Evolutionary conservation across 2,797 vertebrate species (phyloP).

Genomic region (Enteromius argenteus): DNA sequence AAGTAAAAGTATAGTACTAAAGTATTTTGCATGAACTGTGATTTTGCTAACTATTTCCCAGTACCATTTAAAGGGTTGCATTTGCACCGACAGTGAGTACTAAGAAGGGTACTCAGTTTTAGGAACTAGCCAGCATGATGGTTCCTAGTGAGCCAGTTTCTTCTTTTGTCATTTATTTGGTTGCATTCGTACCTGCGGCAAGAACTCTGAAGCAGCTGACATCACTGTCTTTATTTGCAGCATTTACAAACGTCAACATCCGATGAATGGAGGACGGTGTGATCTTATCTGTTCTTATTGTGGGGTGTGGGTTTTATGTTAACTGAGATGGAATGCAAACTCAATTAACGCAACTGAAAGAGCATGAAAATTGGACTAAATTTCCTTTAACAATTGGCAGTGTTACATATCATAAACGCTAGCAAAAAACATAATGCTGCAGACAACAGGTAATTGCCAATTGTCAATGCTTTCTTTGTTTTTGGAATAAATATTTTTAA

Average conservation of each 20-base stretch:
- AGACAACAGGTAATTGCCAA: neutral
- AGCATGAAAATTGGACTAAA: neutral
- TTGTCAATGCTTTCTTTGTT: neutral
- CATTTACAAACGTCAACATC: neutral
- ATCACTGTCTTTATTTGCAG: neutral
- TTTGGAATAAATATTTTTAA: neutral
- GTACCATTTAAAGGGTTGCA: too few relatives aligned
- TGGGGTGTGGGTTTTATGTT: neutral
- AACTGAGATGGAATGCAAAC: neutral
- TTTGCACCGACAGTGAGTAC: too few relatives aligned
- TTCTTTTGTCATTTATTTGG: neutral
- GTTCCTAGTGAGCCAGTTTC: too few relatives aligned
- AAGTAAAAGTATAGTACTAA: too few relatives aligned
- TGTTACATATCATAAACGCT: neutral
- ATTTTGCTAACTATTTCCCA: too few relatives aligned
- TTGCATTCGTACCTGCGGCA: neutral
- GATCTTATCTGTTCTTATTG: neutral
- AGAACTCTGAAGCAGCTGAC: neutral
- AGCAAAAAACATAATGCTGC: neutral
- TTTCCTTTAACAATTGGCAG: neutral
- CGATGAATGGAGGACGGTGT: too few relatives aligned
- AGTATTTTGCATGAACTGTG: too few relatives aligned
- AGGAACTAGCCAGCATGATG: neutral
- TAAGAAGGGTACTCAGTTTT: too few relatives aligned
- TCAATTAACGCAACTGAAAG: neutral